A percentile compares a stretch with the other conserved stretches of the same genome.
Conservation (phyloP, 1,140 invertebrate species). For the Drosophila paulistorum region DNA sequence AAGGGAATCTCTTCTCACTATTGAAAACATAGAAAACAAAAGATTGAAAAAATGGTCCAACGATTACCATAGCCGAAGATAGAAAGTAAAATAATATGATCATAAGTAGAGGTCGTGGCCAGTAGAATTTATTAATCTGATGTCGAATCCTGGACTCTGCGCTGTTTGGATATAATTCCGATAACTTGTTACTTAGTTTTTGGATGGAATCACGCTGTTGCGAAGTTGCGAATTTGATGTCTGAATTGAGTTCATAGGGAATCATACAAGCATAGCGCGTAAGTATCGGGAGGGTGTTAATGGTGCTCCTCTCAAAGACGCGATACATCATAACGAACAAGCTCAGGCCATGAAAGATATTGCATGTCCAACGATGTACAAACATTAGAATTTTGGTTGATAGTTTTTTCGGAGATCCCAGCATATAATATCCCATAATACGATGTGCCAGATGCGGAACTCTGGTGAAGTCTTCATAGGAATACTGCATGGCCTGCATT, state of each 20-base stretch:
- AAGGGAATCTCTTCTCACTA: too few species aligned
- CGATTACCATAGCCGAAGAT: too few species aligned
- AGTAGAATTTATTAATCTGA: too few species aligned
- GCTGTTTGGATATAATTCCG: too few species aligned
- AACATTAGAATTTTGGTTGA: conserved; percentile 4
- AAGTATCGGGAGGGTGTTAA: conserved; percentile 14
- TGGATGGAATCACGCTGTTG: conserved; percentile 29
- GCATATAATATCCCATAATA: conserved; percentile 46
- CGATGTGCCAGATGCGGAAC: conserved; percentile 27
- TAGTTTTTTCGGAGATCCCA: neutral
- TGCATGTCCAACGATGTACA: conserved; percentile 31
- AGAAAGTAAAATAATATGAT: too few species aligned
- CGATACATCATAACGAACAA: conserved; percentile 39
- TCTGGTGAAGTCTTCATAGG: conserved; percentile 46
- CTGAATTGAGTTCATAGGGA: conserved; percentile 50
- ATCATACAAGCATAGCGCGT: conserved; percentile 43
- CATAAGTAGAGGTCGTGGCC: too few species aligned
- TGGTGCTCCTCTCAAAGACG: conserved; percentile 31
- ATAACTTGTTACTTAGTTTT: conserved; percentile 26
- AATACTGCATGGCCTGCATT: conserved; percentile 29
- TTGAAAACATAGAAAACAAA: too few species aligned
- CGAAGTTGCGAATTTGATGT: conserved; percentile 43
- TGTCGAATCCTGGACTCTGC: too few species aligned
- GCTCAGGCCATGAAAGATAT: conserved; percentile 21
- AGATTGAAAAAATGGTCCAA: too few species aligned